A percentile compares a stretch with the other conserved stretches of the same genome.
phyloP scores from a whole-genome alignment of 2,797 vertebrate species.

The Notamacropus eugenii region DNA sequence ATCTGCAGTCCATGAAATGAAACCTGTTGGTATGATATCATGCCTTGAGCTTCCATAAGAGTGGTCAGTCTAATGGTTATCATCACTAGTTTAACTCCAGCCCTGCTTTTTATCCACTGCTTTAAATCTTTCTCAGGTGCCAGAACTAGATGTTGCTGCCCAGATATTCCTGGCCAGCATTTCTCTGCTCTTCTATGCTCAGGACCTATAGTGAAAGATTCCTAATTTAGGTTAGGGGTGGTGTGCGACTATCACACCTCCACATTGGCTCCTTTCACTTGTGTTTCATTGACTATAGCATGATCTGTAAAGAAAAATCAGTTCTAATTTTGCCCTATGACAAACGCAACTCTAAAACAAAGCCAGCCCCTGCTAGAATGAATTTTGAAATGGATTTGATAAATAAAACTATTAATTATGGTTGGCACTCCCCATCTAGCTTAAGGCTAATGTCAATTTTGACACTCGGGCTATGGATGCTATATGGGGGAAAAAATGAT shows the following conservation, averaged over 20 bases:
- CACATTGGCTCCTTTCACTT: slow-evolving; percentile 15
- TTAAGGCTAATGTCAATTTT: slow-evolving; percentile 50
- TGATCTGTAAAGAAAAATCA: slow-evolving; percentile 21
- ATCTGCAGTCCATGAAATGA: not conserved
- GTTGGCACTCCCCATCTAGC: slow-evolving; percentile 9
- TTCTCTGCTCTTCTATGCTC: not conserved
- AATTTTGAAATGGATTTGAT: slow-evolving; percentile 43
- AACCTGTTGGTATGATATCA: not conserved
- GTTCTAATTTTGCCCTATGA: not conserved
- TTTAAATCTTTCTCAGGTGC: not conserved
- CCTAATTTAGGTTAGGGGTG: not conserved
- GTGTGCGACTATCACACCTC: not conserved
- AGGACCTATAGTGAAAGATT: not conserved
- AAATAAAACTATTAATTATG: slow-evolving; percentile 42
- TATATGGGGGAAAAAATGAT: slow-evolving; percentile 1
- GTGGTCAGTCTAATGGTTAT: not conserved
- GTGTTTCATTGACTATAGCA: slow-evolving; percentile 37
- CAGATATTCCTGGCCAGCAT: not conserved
- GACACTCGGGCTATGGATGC: slow-evolving; percentile 34
- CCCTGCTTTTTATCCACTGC: not conserved
- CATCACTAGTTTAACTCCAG: not conserved
- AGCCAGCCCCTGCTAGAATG: not conserved
- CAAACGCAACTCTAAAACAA: slow-evolving; percentile 1
- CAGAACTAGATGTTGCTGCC: not conserved
- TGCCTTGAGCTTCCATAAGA: not conserved